Evolutionary conservation across 1,140 invertebrate species (phyloP).

Genomic region (Drosophila mauritiana): DNA sequence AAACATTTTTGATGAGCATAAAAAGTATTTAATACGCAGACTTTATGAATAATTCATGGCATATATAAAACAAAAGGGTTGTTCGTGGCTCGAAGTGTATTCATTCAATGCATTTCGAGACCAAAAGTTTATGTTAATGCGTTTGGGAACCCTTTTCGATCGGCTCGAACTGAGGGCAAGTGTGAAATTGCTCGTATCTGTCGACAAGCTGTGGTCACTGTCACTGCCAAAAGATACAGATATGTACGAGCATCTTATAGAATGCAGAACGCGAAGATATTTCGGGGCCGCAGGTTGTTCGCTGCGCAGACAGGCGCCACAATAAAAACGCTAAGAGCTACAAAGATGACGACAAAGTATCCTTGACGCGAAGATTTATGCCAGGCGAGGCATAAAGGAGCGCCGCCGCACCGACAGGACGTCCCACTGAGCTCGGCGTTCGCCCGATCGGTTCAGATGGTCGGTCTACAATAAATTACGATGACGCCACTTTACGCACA

Average conservation of each 20-base stretch:
- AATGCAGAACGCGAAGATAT: conserved; percentile 40
- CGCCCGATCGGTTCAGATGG: background rate
- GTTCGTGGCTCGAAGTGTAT: conserved; percentile 9
- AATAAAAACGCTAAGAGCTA: conserved; percentile 78
- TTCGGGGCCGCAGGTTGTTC: conserved; percentile 18
- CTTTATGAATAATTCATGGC: conserved; percentile 74
- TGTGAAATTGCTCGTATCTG: conserved; percentile 84
- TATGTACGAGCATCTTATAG: conserved; percentile 3
- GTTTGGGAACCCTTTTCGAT: conserved; percentile 14
- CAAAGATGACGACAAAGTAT: conserved; percentile 82
- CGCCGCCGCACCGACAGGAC: conserved; percentile 58
- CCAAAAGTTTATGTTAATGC: conserved; percentile 78
- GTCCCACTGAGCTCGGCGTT: conserved; percentile 65
- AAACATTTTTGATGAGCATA: conserved; percentile 81
- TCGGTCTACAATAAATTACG: conserved; percentile 77
- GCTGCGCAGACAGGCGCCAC: conserved; percentile 75
- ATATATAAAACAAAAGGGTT: conserved; percentile 42
- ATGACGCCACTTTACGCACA: conserved; percentile 83
- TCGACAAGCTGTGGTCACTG: conserved; percentile 81
- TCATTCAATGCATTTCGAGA: conserved; percentile 25
- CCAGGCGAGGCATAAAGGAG: conserved; percentile 40
- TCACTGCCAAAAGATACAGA: conserved; percentile 48
- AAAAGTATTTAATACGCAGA: conserved; percentile 75
- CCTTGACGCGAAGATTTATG: conserved; percentile 82
- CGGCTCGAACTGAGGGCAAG: conserved; percentile 60